These are phyloP conservation scores for Tetraodon nigroviridis DNA, from an alignment of 2,113 vertebrate genomes.

Conservation along the genomic window DNA sequence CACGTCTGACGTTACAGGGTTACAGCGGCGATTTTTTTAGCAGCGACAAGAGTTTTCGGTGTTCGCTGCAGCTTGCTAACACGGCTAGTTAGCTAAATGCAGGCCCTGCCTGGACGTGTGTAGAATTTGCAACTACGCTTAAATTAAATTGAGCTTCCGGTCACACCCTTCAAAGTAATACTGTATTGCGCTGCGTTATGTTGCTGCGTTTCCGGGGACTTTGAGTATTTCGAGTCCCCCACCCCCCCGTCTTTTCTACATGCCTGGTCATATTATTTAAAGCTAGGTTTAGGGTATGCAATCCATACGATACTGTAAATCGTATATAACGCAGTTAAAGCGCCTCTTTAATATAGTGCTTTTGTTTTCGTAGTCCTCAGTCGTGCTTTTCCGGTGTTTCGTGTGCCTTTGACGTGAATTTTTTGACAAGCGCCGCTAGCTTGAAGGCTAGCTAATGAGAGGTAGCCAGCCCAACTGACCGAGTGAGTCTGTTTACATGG, in stretches of 20 bases:
- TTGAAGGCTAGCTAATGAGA: slow-evolving; percentile 36
- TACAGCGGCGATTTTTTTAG: neutral
- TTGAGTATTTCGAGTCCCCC: too few relatives aligned
- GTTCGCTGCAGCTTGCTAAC: slow-evolving; percentile 37
- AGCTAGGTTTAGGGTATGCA: neutral
- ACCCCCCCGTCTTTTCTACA: too few relatives aligned
- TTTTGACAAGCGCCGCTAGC: slow-evolving; percentile 39
- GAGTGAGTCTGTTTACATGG: slow-evolving; percentile 49
- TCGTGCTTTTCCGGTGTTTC: neutral
- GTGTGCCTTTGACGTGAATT: neutral
- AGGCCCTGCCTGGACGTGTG: slow-evolving; percentile 33
- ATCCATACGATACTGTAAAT: too few relatives aligned
- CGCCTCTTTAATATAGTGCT: neutral
- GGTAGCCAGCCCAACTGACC: slow-evolving; percentile 43
- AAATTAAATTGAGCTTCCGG: slow-evolving; percentile 4
- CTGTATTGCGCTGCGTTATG: too few relatives aligned
- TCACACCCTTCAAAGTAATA: slow-evolving; percentile 14
- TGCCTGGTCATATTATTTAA: neutral
- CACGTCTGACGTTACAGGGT: neutral
- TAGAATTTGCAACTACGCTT: neutral
- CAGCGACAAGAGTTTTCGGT: slow-evolving; percentile 1
- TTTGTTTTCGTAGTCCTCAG: slow-evolving; percentile 31
- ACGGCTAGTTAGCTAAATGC: slow-evolving; percentile 26
- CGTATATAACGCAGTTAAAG: too few relatives aligned
- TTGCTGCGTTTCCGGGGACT: too few relatives aligned